phyloP scores from a whole-genome alignment of 2,797 vertebrate genomes.

The Crax fasciolata region DNA sequence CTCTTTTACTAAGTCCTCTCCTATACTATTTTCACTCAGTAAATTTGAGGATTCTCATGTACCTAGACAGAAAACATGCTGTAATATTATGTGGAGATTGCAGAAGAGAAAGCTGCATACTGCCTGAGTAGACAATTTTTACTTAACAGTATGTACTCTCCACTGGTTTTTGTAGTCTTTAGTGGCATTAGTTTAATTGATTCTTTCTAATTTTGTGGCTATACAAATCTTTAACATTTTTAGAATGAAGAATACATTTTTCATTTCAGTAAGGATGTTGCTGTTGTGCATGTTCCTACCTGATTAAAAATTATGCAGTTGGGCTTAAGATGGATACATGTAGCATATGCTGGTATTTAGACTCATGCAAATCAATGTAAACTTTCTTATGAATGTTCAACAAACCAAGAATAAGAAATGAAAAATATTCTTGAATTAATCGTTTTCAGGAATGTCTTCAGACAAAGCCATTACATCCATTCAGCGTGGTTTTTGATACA shows the following conservation, averaged over 20 bases:
- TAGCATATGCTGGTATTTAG: background rate
- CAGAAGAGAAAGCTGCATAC: background rate
- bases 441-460: background rate
- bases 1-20: background rate
- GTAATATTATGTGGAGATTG: background rate
- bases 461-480: background rate
- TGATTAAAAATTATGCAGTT: background rate
- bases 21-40: background rate
- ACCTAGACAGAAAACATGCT: background rate
- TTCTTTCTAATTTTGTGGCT: background rate
- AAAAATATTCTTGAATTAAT: background rate
- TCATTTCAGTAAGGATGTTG: background rate
- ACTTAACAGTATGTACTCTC: background rate
- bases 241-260: background rate
- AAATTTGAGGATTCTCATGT: background rate
- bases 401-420: background rate
- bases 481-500: background rate
- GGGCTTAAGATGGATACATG: background rate
- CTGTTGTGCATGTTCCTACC: background rate
- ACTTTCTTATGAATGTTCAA: background rate
- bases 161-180: background rate
- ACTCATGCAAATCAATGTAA: background rate
- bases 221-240: background rate
- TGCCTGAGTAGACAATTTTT: background rate
- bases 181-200: background rate